Percentiles rank a stretch among this genome's conserved stretches.
Conservation (phyloP, 2,797 vertebrate genomes). For the Characodon lateralis region DNA sequence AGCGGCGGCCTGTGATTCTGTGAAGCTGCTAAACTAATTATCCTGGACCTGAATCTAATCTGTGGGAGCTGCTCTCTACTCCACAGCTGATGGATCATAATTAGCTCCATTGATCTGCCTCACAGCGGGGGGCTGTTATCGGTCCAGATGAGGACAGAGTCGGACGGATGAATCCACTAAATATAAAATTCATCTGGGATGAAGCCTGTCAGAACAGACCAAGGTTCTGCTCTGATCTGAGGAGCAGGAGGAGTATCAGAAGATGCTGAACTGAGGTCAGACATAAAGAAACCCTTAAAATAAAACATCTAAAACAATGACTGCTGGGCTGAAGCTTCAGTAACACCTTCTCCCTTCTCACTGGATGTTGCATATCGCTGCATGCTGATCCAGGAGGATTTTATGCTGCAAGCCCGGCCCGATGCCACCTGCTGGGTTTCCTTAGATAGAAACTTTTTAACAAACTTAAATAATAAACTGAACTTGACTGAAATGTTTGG, state of each 20-base stretch:
- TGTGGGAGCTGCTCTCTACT: conserved; percentile 61
- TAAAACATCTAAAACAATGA: too few species aligned
- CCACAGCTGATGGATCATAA: conserved; percentile 74
- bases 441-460: too few species aligned
- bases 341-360: too few species aligned
- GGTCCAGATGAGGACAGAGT: conserved; percentile 15
- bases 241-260: background rate
- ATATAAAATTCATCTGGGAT: background rate
- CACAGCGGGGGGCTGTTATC: conserved; percentile 21
- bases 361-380: too few species aligned
- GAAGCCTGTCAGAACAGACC: background rate
- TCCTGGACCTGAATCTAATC: conserved; percentile 73
- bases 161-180: conserved; percentile 12
- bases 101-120: conserved; percentile 73
- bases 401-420: too few species aligned
- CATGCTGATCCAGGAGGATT: too few species aligned
- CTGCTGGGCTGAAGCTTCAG: too few species aligned
- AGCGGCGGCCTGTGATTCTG: conserved; percentile 49
- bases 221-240: too few species aligned
- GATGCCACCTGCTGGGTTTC: too few species aligned
- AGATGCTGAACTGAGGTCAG: background rate
- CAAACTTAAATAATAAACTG: too few species aligned
- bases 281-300: background rate
- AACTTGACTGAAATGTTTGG: too few species aligned
- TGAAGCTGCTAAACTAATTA: conserved; percentile 75